Evolutionary conservation across 2,888 invertebrate genomes (phyloP), one percentile per base, ranked within the genome.

Genomic region (Germaria angustata): DNA sequence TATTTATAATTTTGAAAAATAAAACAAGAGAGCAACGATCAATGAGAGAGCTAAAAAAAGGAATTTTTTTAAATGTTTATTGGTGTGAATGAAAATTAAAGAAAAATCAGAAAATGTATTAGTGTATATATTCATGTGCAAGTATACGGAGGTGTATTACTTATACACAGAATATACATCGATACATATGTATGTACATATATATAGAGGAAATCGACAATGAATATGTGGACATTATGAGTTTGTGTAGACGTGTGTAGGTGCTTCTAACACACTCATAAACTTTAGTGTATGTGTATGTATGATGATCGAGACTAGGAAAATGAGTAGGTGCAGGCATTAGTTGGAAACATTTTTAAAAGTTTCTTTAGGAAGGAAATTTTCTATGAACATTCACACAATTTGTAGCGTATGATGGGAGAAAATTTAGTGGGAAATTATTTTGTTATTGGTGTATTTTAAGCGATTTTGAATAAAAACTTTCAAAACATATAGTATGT

Each of bases 281-380:
- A 44, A 17, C 53, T 51, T 15, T 22, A 9, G 0, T 2, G 7
- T 36, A 34, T 61, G 28, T 77, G n/a, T 49, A 22, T 11, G 34
- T 51, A 15, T 44, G 15, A 2, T 28, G 46, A 75, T 24, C 32
- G 22, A 39, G 59, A 7, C 36, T 44, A 81, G 71, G 72, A 80
- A 82, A 84, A 81, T 87, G 82, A 82, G 82, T 79, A 82, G 82
- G 79, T 79, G 82, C 79, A 49, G 53, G 82, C 65, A 65, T 59
- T 41, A 86, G 86, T 81, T 85, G 88, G 87, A 87, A 89, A 87
- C 86, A 51, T 88, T 81, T 77, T 87, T 84, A 24, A 17, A 41
- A 59, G 36, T 32, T 75, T 61, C 39, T 81, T 44, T 49, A 32
- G 49, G 17, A 51, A 49, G 73, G 61, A 61, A 46, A 51, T 77